Percentiles rank a stretch among this genome's conserved stretches.
These are phyloP conservation scores for Ephialtes manifestator DNA, from an alignment of 2,888 invertebrate genomes.

Conservation along the genomic window DNA sequence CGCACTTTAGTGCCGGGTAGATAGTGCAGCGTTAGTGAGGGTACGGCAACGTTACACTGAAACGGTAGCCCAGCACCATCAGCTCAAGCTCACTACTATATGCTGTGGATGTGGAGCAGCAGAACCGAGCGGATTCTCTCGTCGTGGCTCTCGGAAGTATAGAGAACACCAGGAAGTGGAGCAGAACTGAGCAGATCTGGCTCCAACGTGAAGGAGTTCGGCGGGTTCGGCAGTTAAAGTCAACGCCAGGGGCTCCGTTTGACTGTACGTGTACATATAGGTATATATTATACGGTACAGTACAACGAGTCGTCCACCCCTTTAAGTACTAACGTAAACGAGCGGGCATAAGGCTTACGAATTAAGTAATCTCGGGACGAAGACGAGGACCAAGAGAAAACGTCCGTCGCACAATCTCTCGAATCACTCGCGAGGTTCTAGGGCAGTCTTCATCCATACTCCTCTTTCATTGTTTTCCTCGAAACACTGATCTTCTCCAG, in stretches of 20 bases:
- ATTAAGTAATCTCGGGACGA: slow-evolving; percentile 73
- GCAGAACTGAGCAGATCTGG: slow-evolving; percentile 38
- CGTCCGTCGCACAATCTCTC: not conserved
- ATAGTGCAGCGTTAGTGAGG: slow-evolving; percentile 46
- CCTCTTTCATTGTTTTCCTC: not conserved
- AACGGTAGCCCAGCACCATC: slow-evolving; percentile 37
- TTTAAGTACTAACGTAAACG: slow-evolving; percentile 83
- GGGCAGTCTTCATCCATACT: not conserved
- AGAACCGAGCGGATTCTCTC: slow-evolving; percentile 3
- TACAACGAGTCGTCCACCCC: slow-evolving; percentile 67
- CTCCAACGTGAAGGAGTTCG: slow-evolving; percentile 71
- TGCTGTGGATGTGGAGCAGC: slow-evolving; percentile 11
- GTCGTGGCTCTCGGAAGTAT: not conserved
- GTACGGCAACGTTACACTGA: not conserved
- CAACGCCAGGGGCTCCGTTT: slow-evolving; percentile 78
- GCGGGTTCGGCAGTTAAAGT: slow-evolving; percentile 82
- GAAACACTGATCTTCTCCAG: not conserved
- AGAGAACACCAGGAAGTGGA: slow-evolving; percentile 17
- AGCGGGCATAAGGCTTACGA: slow-evolving; percentile 78
- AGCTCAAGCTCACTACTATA: slow-evolving; percentile 32
- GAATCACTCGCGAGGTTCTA: not conserved
- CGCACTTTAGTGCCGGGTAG: slow-evolving; percentile 75
- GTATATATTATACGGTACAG: not conserved
- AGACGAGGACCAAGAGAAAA: slow-evolving; percentile 5
- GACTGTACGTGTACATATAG: slow-evolving; percentile 8